These are phyloP conservation scores for Limosa lapponica DNA, from an alignment of 2,797 vertebrate species.

Conservation along the genomic window DNA sequence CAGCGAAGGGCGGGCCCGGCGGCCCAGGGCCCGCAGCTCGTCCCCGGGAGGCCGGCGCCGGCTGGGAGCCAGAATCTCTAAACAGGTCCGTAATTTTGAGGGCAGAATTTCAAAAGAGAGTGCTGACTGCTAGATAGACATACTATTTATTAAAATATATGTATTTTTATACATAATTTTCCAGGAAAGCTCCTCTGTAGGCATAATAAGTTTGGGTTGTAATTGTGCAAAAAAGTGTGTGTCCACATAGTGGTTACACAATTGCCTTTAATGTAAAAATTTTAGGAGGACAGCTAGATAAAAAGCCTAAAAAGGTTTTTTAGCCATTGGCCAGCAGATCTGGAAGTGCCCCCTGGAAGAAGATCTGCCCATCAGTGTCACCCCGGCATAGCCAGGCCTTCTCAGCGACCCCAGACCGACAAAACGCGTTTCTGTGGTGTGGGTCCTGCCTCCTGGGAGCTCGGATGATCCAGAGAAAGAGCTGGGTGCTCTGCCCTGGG, in stretches of 20 bases:
- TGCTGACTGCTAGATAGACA: fast-evolving
- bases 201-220: fast-evolving
- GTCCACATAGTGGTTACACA: fast-evolving
- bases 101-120: background rate
- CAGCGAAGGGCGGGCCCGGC: too few relatives aligned
- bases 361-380: fast-evolving
- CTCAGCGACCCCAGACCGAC: fast-evolving
- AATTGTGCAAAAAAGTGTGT: background rate
- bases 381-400: background rate
- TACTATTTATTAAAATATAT: background rate
- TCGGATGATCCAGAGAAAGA: fast-evolving
- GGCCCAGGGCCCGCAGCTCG: fast-evolving
- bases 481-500: fast-evolving
- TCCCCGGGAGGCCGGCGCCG: fast-evolving
- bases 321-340: too few relatives aligned
- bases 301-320: background rate
- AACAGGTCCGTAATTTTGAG: background rate
- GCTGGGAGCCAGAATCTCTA: fast-evolving
- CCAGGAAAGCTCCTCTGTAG: background rate
- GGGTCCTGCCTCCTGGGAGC: fast-evolving
- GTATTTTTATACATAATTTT: background rate
- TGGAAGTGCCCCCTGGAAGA: background rate
- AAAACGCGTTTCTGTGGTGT: fast-evolving
- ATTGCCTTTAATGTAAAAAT: background rate
- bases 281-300: background rate